Evolutionary conservation across 1,140 invertebrate species (phyloP), one percentile per base, ranked within the genome.

Genomic region (Dendrolimus punctatus): DNA sequence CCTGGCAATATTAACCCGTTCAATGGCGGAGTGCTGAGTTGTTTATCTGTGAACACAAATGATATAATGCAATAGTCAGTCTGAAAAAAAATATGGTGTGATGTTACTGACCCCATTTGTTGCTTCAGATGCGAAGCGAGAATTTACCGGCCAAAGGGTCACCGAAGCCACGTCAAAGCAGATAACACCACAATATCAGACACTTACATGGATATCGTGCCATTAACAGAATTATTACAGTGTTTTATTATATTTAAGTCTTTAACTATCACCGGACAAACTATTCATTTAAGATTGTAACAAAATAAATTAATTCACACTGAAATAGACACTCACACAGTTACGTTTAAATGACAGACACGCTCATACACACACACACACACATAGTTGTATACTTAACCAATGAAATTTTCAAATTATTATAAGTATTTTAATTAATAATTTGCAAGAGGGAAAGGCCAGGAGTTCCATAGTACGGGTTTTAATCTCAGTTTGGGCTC

Each of bases 1-100:
- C 98, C 98, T 10, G 98, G 98, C 62, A 99, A 88, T 66, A 98
- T 98, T 0, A 98, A 87, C 10, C 96, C 96, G 73, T 93, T 93
- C 40, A 99, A 79, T 9, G 96, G 95, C n/a, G 98, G 96, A 10
- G 98, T 99, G 7, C 96, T 88, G 61, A 99, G 80, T 88, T 98
- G 96, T 87, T 92, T 94, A 81, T 98, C 97, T 98, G 56, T 23
- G 54, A 53, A 52, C 58, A 46, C 47, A 46, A 7, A 38, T 52
- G 0, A 5, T 45, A 49, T 62, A 58, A 6, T 45, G 59, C 57
- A 60, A 41, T 50, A 44, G 10, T n/a, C 40, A 46, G 39, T 60
- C 42, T 60, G 54, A 58, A 67, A 65, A 63, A 60, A 71, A 57
- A 40, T 47, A 23, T 51, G 48, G 51, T 42, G 51, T 82, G 76